Evolutionary conservation across 2,113 vertebrate genomes (phyloP).

Genomic region (Sylvicapra grimmia): DNA sequence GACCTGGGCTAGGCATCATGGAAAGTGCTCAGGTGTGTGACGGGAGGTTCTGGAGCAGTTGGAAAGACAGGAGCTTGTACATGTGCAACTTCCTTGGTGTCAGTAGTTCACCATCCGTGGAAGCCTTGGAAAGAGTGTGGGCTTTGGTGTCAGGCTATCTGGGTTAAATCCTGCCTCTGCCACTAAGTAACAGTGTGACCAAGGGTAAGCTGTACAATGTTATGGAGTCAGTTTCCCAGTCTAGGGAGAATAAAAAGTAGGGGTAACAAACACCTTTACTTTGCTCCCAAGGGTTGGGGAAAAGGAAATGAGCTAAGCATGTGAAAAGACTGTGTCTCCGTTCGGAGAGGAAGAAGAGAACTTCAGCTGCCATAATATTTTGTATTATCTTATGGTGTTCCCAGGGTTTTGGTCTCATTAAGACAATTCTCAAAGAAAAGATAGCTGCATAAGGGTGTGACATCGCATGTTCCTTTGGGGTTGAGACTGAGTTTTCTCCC

Average conservation of each 20-base stretch:
- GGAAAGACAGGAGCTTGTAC: background rate
- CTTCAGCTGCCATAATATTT: slow-evolving; percentile 7
- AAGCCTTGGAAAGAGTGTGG: background rate
- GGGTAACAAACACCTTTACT: background rate
- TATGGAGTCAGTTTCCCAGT: background rate
- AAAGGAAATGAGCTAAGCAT: slow-evolving; percentile 21
- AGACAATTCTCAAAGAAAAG: slow-evolving; percentile 42
- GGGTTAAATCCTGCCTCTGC: background rate
- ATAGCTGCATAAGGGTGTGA: background rate
- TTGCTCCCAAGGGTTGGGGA: background rate
- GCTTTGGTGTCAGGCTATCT: background rate
- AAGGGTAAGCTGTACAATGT: background rate
- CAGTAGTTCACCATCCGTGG: background rate
- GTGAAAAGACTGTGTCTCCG: background rate
- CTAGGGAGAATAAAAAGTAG: background rate
- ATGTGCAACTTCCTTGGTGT: background rate
- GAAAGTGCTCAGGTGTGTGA: background rate
- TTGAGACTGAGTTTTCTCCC: background rate
- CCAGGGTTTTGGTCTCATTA: slow-evolving; percentile 24
- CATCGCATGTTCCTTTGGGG: background rate
- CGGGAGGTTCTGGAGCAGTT: background rate
- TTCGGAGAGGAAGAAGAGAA: background rate
- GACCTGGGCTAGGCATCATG: background rate
- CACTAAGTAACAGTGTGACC: background rate
- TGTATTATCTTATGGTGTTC: slow-evolving; percentile 12